Evolutionary conservation across 2,888 invertebrate species (phyloP).

Genomic region (Cephalotes varians): DNA sequence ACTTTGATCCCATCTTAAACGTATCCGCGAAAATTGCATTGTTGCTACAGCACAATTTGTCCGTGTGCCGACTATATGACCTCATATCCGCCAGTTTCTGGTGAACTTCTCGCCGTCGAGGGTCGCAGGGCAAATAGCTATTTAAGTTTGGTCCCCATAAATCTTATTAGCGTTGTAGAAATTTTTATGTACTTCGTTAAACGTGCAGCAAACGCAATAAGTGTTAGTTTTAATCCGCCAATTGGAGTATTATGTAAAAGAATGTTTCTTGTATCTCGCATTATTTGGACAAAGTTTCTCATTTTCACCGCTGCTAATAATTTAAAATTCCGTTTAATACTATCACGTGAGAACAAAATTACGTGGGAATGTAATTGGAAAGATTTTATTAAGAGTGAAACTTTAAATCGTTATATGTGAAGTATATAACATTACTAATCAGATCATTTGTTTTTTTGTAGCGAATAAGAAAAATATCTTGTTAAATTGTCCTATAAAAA

Average conservation of each 20-base stretch:
- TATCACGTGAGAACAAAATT: neutral
- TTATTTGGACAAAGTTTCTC: neutral
- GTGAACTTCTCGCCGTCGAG: conserved; percentile 20
- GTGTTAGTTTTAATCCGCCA: neutral
- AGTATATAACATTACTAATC: neutral
- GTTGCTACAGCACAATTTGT: conserved; percentile 53
- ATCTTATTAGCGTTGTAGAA: conserved; percentile 22
- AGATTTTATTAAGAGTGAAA: neutral
- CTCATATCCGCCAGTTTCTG: conserved; percentile 32
- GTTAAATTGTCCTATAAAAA: conserved; percentile 58
- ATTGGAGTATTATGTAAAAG: neutral
- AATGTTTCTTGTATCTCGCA: neutral
- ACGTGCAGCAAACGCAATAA: neutral
- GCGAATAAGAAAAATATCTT: conserved; percentile 28
- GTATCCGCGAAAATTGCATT: conserved; percentile 52
- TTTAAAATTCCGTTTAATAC: neutral
- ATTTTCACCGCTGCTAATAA: neutral
- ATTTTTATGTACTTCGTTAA: conserved; percentile 12
- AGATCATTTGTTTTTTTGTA: conserved; percentile 1
- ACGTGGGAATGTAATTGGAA: neutral
- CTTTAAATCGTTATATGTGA: neutral
- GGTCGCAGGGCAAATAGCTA: conserved; percentile 38
- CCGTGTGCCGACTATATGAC: conserved; percentile 22
- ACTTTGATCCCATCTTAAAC: conserved; percentile 45
- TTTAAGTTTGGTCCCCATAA: conserved; percentile 42